phyloP scores from a whole-genome alignment of 2,888 invertebrate species.

The Drosophila quinaria region DNA sequence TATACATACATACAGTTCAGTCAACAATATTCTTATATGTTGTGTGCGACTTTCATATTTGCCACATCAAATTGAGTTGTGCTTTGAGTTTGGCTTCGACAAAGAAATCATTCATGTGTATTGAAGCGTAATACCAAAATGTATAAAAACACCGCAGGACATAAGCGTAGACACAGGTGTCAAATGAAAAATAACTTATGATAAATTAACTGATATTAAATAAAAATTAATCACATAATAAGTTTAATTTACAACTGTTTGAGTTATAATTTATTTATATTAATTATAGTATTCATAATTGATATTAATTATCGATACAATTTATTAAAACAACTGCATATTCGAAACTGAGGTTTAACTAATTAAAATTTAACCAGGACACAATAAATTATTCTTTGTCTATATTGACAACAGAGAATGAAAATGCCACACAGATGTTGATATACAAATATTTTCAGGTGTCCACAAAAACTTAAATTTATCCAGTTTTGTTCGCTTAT shows the following conservation, averaged over 20 bases:
- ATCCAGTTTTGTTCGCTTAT: background rate
- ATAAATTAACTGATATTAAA: background rate
- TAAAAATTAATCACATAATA: background rate
- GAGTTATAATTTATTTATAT: background rate
- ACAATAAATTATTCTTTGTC: background rate
- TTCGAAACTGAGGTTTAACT: background rate
- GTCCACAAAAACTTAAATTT: no score
- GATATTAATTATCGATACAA: background rate
- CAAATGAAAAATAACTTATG: background rate
- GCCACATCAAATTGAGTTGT: slow-evolving; percentile 55
- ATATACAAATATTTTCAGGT: no score
- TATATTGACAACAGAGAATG: background rate
- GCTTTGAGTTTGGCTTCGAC: slow-evolving; percentile 40
- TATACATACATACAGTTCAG: background rate
- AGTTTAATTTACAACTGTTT: background rate
- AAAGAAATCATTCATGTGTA: slow-evolving; percentile 71
- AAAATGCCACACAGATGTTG: no score
- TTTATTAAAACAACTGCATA: background rate
- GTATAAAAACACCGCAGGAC: slow-evolving; percentile 19
- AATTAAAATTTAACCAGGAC: background rate
- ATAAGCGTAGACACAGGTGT: slow-evolving; percentile 8
- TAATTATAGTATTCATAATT: background rate
- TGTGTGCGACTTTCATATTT: slow-evolving; percentile 46
- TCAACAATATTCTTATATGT: slow-evolving; percentile 26
- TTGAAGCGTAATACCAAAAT: slow-evolving; percentile 41